A percentile compares a stretch with the other conserved stretches of the same genome.
Conservation (phyloP, 2,888 invertebrate genomes). For the Scotopteryx bipunctaria region DNA sequence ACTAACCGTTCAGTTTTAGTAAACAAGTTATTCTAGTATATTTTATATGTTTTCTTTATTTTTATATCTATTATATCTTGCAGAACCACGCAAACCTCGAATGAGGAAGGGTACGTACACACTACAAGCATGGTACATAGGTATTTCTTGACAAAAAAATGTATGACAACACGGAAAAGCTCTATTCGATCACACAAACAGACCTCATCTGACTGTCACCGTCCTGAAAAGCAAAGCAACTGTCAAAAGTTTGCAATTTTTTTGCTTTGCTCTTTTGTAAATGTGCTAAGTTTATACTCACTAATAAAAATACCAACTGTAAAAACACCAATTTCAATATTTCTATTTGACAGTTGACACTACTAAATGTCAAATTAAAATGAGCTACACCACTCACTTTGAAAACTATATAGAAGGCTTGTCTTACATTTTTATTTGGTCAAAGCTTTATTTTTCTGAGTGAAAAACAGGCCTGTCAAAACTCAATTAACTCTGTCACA, state of each 20-base stretch:
- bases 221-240: no score
- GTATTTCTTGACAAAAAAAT: constrained; percentile 5
- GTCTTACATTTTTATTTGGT: constrained; percentile 11
- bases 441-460: neutral
- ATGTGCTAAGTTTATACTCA: no score
- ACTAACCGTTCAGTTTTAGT: no score
- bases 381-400: neutral
- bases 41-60: constrained; percentile 4
- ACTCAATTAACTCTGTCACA: neutral
- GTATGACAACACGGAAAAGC: constrained; percentile 6
- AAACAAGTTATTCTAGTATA: no score
- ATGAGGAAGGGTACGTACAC: constrained; percentile 52
- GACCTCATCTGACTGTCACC: no score
- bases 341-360: no score
- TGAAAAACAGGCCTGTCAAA: neutral
- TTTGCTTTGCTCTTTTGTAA: no score
- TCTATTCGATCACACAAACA: no score
- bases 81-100: constrained; percentile 50
- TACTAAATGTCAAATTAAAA: no score
- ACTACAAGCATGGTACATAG: constrained; percentile 21
- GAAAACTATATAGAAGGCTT: neutral
- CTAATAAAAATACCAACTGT: no score
- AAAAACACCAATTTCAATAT: no score
- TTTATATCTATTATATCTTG: constrained; percentile 30
- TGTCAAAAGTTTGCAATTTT: no score